Conservation (phyloP, 2,888 invertebrate genomes). For the Ophioninae sp. region DNA sequence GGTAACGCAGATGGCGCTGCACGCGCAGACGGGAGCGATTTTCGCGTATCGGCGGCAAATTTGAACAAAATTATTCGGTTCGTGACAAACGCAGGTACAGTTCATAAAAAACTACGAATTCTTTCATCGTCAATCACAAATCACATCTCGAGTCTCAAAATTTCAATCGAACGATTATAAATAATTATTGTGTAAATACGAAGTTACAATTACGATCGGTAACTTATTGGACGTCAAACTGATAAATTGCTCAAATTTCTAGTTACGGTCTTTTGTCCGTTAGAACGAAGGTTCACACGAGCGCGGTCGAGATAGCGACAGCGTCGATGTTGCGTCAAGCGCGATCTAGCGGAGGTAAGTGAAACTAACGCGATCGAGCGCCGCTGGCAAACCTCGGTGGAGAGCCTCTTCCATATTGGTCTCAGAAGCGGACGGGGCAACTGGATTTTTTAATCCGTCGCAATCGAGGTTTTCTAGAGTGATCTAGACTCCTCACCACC, state of each 20-base stretch:
- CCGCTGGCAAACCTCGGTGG: conserved; percentile 29
- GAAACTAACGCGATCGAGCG: not conserved
- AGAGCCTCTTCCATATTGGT: conserved; percentile 75
- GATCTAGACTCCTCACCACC: conserved; percentile 69
- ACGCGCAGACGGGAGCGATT: conserved; percentile 25
- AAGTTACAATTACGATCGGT: not conserved
- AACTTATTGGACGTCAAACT: not conserved
- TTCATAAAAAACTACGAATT: not conserved
- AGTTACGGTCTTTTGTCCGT: not conserved
- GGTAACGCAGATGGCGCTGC: conserved; percentile 33
- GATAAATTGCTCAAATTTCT: not conserved
- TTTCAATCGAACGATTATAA: not conserved
- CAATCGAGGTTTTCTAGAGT: conserved; percentile 72
- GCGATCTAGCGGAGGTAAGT: not conserved
- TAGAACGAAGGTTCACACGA: not conserved
- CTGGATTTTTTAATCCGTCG: conserved; percentile 68
- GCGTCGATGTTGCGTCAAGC: not conserved
- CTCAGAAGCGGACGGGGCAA: conserved; percentile 65
- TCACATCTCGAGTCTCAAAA: not conserved
- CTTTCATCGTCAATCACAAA: not conserved
- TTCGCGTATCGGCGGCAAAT: not conserved
- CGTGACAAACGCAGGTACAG: too few relatives aligned
- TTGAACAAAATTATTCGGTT: not conserved
- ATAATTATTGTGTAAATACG: not conserved
- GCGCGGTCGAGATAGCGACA: not conserved